phyloP scores from a whole-genome alignment of 2,797 vertebrate species.

The Euthynnus affinis region DNA sequence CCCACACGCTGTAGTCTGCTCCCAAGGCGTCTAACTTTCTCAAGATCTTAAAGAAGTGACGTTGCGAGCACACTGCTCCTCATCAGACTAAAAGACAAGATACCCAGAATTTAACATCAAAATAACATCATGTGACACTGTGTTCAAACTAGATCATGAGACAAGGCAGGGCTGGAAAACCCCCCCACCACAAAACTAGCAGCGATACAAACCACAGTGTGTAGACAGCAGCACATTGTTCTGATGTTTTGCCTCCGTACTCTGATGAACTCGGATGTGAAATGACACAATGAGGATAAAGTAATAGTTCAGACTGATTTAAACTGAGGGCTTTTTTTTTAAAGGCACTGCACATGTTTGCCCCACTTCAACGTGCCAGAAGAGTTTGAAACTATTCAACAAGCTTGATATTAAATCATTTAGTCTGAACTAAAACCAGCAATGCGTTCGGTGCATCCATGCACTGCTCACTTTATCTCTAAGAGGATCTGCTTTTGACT shows the following conservation, averaged over 20 bases:
- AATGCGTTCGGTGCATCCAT: background rate
- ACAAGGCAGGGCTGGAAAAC: slow-evolving; percentile 18
- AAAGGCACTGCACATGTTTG: slow-evolving; percentile 31
- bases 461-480: slow-evolving; percentile 2
- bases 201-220: background rate
- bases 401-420: slow-evolving; percentile 45
- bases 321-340: slow-evolving; percentile 57
- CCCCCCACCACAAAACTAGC: slow-evolving; percentile 5
- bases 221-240: slow-evolving; percentile 22
- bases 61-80: slow-evolving; percentile 23
- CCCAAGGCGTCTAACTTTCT: slow-evolving; percentile 23
- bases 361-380: slow-evolving; percentile 43
- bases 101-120: slow-evolving; percentile 41
- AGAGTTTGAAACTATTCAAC: slow-evolving; percentile 34
- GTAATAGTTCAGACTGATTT: slow-evolving; percentile 53
- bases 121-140: slow-evolving; percentile 56
- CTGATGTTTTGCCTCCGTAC: slow-evolving; percentile 43
- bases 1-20: slow-evolving; percentile 30
- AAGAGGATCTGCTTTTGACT: background rate
- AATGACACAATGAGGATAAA: slow-evolving; percentile 75
- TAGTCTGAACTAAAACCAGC: slow-evolving; percentile 31
- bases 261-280: slow-evolving; percentile 53
- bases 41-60: slow-evolving; percentile 31
- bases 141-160: slow-evolving; percentile 49
- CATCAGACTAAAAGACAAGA: slow-evolving; percentile 37